A percentile compares a stretch with the other conserved stretches of the same genome.
phyloP scores from a whole-genome alignment of 2,797 vertebrate species.

The Enteromius unitaeniatus region DNA sequence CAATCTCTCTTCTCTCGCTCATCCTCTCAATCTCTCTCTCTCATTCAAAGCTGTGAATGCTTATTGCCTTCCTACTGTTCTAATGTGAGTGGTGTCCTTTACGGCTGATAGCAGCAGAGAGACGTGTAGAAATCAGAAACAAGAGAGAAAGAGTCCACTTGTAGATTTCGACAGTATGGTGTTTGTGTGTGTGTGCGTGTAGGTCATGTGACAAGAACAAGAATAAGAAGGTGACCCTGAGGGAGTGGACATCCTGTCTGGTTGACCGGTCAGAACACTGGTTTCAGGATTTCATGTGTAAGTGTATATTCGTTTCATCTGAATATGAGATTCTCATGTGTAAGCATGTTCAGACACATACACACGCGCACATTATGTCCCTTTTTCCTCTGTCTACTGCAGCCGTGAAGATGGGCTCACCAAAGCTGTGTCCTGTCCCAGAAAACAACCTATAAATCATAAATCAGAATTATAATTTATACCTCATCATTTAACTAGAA shows the following conservation, averaged over 20 bases:
- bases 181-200: slow-evolving; percentile 43
- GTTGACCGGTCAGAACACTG: slow-evolving; percentile 76
- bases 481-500: not conserved
- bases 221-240: slow-evolving; percentile 79
- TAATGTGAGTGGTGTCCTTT: slow-evolving; percentile 76
- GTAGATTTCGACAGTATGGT: slow-evolving; percentile 23
- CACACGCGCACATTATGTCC: not conserved
- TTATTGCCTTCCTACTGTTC: slow-evolving; percentile 75
- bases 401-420: slow-evolving; percentile 72
- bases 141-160: not conserved
- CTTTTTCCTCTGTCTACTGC: slow-evolving; percentile 52
- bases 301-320: slow-evolving; percentile 57
- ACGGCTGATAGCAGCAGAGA: slow-evolving; percentile 61
- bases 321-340: slow-evolving; percentile 11
- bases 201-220: slow-evolving; percentile 78
- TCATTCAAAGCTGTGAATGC: slow-evolving; percentile 70
- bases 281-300: slow-evolving; percentile 75
- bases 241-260: slow-evolving; percentile 77
- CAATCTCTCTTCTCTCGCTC: slow-evolving; percentile 23
- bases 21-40: slow-evolving; percentile 22
- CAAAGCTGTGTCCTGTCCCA: slow-evolving; percentile 65
- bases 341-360: slow-evolving; percentile 1
- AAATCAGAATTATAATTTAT: not conserved
- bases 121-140: slow-evolving; percentile 16
- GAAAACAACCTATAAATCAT: slow-evolving; percentile 55